Base-by-base conservation (phyloP, 2,113 vertebrate genomes). In the Lophotis ruficrista region DNA sequence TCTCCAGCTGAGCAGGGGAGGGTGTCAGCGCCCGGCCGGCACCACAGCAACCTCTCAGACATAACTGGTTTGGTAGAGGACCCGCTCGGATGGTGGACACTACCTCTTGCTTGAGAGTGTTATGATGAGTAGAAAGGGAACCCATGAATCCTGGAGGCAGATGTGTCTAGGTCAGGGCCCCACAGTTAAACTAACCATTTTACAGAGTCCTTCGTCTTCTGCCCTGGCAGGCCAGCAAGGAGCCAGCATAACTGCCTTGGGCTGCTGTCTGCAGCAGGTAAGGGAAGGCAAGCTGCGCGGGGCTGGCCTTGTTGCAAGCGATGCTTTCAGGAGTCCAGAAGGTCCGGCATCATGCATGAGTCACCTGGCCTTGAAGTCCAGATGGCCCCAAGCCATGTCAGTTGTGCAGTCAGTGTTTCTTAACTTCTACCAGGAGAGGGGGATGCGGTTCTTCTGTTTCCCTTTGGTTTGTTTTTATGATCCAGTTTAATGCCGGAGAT, bases 21-120 rank as follows among this genome's bases (percentile, higher is more conserved):
- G 21, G 18, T 37, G 38, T 15, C 27, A 16, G 54, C 0, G 1
- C 47, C 70, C 1, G 0, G 38, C 45, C 0, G 0, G 33, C 19
- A 28, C 45, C 5, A 3, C 0, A 1, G 47, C 2, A 3, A 14
- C 41, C 2, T 0, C 30, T 25, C 33, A 31, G 53, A 16, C 2
- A 4, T 50, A 30, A 35, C 51, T 1, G 4, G 13, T 54, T 60
- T 69, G 35, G 45, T 30, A 43, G 56, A 20, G 38, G 27, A 60
- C 31, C n/a, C 1, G 1, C 15, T 37, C 3, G 2, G 31, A 4
- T 48, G n/a, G 22, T 31, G 50, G 37, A 58, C 4, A 0, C 43
- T 86, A 30, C 48, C 18, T 82, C 41, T 33, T 35, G 35, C 25
- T 21, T 50, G 60, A 78, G 73, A 7, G 7, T 66, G 30, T 70